Evolutionary conservation across 2,113 vertebrate species (phyloP), one percentile per base, ranked within the genome.

Genomic region (Plotosus lineatus): DNA sequence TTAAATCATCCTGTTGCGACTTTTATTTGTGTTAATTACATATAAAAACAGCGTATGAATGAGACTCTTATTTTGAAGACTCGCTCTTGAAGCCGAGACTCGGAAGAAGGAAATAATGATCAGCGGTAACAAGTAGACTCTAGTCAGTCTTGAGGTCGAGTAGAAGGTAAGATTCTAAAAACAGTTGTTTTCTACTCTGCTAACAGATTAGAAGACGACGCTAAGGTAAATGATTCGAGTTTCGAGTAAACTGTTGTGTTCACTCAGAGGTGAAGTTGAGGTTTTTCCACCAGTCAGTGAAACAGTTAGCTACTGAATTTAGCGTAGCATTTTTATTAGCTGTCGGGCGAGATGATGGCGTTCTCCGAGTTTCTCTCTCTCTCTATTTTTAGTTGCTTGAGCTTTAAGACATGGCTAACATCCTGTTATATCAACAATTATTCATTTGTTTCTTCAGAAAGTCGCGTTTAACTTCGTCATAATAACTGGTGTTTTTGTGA

Each of bases 61-160:
- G 19, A 73, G 76, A 79, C 83, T 85, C 51, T 85, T 85, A 58
- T 76, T 85, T 85, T 85, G 80, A 42, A 72, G 61, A 28, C 12
- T 26, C 46, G 31, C 19, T 31, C 31, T 58, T 60, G 31, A 17
- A 74, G 74, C 44, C 17, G 38, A 11, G 66, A 79, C 48, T 78
- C 72, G 84, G 84, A 85, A 85, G 77, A 72, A 77, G 77, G 80
- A 85, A 85, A 82, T 82, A 73, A 85, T 82, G 84, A 76, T 19
- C 46, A 51, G 58, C 38, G 80, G 79, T 63, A 60, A 74, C 76
- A 66, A 71, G 80, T 79, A 82, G 83, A 53, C 42, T 65, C 55
- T 38, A 82, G 36, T 46, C 77, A 85, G 69, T 31, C 78, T n/a
- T 76, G 61, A 85, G 84, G 72, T 82, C 77, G 80, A 82, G 77